A percentile compares a stretch with the other conserved stretches of the same genome.
Conservation (phyloP, 1,140 invertebrate species). For the Drosophila dunni region DNA sequence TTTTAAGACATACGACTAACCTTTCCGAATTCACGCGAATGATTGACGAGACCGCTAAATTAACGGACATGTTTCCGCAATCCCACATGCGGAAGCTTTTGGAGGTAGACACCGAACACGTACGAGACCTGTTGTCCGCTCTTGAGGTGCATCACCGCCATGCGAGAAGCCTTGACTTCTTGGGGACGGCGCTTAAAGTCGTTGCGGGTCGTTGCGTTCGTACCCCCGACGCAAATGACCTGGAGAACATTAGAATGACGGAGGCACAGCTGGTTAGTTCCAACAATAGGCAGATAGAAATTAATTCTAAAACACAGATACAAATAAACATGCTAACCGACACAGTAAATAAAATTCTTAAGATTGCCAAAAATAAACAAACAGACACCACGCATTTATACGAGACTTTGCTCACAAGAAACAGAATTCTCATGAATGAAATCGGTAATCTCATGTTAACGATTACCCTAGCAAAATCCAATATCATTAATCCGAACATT, state of each 20-base stretch:
- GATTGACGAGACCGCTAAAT: no score
- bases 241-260: constrained; percentile 9
- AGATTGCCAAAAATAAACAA: constrained; percentile 19
- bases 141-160: no score
- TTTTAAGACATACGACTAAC: no score
- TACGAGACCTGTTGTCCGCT: no score
- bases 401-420: constrained; percentile 23
- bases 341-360: constrained; percentile 2
- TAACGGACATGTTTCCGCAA: no score
- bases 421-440: constrained; percentile 16
- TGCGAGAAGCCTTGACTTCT: no score
- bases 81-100: no score
- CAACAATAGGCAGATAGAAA: constrained; percentile 24
- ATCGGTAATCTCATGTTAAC: constrained; percentile 15
- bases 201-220: no score
- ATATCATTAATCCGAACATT: no score
- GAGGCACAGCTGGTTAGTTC: constrained; percentile 10
- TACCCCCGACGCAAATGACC: background rate
- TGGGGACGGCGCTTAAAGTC: no score
- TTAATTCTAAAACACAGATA: constrained; percentile 3
- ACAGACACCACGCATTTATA: constrained; percentile 27
- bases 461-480: constrained; percentile 19
- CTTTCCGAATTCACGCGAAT: no score
- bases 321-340: constrained; percentile 22
- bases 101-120: no score